Conservation (phyloP, 2,888 invertebrate genomes). For the Heliconius aoede region DNA sequence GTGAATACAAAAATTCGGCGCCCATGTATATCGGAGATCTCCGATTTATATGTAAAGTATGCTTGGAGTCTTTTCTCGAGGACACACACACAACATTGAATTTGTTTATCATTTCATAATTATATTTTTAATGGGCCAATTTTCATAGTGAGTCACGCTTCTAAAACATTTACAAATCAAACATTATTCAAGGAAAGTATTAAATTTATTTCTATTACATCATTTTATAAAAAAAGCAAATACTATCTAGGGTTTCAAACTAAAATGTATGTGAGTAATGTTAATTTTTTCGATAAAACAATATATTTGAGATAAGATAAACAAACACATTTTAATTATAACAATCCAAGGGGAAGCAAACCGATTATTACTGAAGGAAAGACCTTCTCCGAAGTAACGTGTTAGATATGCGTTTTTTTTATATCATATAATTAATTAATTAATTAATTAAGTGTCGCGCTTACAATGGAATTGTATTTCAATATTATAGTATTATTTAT, state of each 20-base stretch:
- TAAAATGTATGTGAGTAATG: slow-evolving; percentile 5
- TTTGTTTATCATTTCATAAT: too few relatives aligned
- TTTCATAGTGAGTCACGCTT: background rate
- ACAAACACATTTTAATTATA: slow-evolving; percentile 37
- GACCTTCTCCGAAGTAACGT: slow-evolving; percentile 30
- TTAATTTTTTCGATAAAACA: slow-evolving; percentile 12
- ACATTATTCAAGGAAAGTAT: background rate
- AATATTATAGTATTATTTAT: slow-evolving; percentile 32
- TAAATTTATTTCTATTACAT: background rate
- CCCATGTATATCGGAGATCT: too few relatives aligned
- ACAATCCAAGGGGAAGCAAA: slow-evolving; percentile 33
- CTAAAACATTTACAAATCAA: background rate
- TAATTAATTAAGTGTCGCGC: slow-evolving; percentile 33
- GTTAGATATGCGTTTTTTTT: slow-evolving; percentile 14
- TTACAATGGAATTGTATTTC: slow-evolving; percentile 37
- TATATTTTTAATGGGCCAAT: background rate
- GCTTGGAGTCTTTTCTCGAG: too few relatives aligned
- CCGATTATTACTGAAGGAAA: slow-evolving; percentile 21
- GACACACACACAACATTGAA: too few relatives aligned
- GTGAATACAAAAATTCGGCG: too few relatives aligned
- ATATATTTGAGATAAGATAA: slow-evolving; percentile 42
- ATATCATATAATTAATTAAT: slow-evolving; percentile 16
- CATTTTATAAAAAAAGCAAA: background rate
- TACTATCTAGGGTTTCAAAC: slow-evolving; percentile 29
- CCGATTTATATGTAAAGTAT: too few relatives aligned